Evolutionary conservation across 2,888 invertebrate species (phyloP).

Genomic region (Caradrina clavipalpis): DNA sequence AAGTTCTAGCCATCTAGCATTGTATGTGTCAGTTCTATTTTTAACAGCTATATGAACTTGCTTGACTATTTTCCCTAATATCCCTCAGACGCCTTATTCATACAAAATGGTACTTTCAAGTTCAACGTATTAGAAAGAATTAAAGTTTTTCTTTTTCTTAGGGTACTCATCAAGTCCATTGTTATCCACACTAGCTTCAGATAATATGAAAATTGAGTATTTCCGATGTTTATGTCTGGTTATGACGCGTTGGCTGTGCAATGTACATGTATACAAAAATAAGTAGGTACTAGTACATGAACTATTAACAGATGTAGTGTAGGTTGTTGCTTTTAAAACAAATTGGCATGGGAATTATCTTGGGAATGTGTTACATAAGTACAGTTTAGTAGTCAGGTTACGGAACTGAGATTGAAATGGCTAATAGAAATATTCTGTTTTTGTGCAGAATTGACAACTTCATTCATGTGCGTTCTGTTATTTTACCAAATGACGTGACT

Average conservation of each 20-base stretch:
- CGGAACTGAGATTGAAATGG: not conserved
- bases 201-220: not conserved
- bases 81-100: not conserved
- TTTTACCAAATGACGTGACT: not conserved
- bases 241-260: slow-evolving; percentile 24
- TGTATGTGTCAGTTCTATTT: not conserved
- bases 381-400: not conserved
- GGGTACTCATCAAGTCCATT: slow-evolving; percentile 26
- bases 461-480: not conserved
- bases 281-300: slow-evolving; percentile 29
- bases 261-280: slow-evolving; percentile 41
- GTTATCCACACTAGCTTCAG: slow-evolving; percentile 5
- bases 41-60: not conserved
- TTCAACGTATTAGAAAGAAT: not conserved
- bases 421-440: not conserved
- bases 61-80: not conserved
- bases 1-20: not conserved
- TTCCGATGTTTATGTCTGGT: slow-evolving; percentile 9
- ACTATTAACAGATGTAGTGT: slow-evolving; percentile 40
- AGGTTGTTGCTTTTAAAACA: slow-evolving; percentile 26
- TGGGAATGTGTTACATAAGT: slow-evolving; percentile 36
- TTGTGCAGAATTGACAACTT: not conserved
- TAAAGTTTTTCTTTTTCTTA: not conserved
- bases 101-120: not conserved
- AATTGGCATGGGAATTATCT: slow-evolving; percentile 22